phyloP scores from a whole-genome alignment of 2,113 vertebrate species.

The Trematocara stigmaticum region DNA sequence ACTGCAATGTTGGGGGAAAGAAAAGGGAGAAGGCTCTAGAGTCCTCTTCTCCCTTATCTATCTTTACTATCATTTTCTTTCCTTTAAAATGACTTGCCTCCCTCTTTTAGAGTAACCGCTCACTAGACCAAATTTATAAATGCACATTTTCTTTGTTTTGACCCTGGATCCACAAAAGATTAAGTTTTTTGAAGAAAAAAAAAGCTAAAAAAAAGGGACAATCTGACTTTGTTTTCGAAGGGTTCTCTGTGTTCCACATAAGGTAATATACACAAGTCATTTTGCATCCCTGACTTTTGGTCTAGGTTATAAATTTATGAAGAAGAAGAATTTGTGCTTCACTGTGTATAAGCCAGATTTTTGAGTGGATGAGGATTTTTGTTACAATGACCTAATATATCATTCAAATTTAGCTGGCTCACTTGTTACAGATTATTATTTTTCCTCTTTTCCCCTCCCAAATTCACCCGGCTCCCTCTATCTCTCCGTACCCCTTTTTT shows the following conservation, averaged over 20 bases:
- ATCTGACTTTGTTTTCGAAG: not conserved
- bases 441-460: not conserved
- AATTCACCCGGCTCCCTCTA: constrained; percentile 1
- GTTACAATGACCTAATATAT: not conserved
- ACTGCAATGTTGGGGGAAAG: not conserved
- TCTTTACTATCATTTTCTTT: not conserved
- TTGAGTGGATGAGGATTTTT: not conserved
- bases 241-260: not conserved
- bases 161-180: not conserved
- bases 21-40: not conserved
- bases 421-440: not conserved
- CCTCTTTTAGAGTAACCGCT: not conserved
- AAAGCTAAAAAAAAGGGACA: not conserved
- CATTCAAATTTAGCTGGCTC: not conserved
- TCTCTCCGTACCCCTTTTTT: not conserved
- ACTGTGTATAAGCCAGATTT: not conserved
- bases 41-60: not conserved
- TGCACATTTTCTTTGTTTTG: not conserved
- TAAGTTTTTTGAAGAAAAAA: not conserved
- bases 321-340: not conserved
- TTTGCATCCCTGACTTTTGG: not conserved
- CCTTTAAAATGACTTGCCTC: not conserved
- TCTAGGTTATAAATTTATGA: not conserved
- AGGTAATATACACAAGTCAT: not conserved
- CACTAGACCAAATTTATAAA: not conserved